These are phyloP conservation scores for Cygnus buccinator DNA, from an alignment of 2,113 vertebrate species.

Conservation along the genomic window DNA sequence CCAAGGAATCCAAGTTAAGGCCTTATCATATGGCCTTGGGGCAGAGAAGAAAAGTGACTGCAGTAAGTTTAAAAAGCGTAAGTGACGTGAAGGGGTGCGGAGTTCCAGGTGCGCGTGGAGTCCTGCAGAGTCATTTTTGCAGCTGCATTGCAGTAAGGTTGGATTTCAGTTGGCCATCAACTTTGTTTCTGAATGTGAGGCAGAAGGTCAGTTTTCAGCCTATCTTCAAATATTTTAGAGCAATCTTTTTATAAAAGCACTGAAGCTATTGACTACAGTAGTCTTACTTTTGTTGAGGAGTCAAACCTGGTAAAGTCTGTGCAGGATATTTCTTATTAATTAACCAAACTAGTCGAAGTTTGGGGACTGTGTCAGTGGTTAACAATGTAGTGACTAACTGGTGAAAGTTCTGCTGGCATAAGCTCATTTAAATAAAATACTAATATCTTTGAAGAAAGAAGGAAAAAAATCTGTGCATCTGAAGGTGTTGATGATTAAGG, in stretches of 20 bases:
- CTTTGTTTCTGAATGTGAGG: background rate
- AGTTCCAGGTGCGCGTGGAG: background rate
- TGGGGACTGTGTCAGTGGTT: background rate
- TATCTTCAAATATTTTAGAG: background rate
- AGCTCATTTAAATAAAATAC: background rate
- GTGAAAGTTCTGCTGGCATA: background rate
- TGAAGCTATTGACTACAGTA: background rate
- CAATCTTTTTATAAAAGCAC: background rate
- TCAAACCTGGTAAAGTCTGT: background rate
- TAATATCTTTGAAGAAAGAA: background rate
- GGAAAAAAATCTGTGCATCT: background rate
- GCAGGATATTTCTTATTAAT: background rate
- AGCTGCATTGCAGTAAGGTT: background rate
- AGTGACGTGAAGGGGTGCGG: fast-evolving
- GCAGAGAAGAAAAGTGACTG: fast-evolving
- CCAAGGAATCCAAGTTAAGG: background rate
- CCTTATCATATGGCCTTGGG: background rate
- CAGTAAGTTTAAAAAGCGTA: background rate
- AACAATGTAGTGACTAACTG: background rate
- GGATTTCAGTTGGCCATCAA: background rate
- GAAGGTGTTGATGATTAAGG: conserved; percentile 82
- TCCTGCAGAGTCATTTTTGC: background rate
- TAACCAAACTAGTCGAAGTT: fast-evolving
- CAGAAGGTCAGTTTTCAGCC: background rate
- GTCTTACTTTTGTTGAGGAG: background rate